phyloP scores from a whole-genome alignment of 2,797 vertebrate genomes.

The Micromesistius poutassou region DNA sequence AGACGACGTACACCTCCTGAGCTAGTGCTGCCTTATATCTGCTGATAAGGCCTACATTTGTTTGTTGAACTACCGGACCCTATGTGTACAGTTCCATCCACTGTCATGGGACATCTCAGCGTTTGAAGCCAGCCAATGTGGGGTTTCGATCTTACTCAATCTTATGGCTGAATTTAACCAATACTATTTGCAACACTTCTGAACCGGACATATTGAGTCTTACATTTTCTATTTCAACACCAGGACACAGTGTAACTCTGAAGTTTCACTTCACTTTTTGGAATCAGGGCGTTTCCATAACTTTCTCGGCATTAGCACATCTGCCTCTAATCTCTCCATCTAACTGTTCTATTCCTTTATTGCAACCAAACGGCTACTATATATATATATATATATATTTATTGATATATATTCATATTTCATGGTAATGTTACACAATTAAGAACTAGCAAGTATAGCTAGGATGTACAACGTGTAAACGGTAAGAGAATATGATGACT shows the following conservation, averaged over 20 bases:
- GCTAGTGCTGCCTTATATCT: background rate
- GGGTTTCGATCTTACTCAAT: background rate
- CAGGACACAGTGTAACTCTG: background rate
- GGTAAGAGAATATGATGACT: background rate
- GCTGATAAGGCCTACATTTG: background rate
- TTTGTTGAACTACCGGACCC: background rate
- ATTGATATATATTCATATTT: background rate
- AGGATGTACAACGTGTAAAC: background rate
- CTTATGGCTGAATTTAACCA: background rate
- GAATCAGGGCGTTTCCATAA: background rate
- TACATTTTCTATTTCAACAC: background rate
- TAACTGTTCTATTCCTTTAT: background rate
- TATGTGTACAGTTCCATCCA: background rate
- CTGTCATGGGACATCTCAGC: background rate
- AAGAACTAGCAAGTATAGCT: too few species aligned
- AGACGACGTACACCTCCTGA: background rate
- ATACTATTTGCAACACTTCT: background rate
- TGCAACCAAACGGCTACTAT: background rate
- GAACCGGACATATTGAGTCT: slow-evolving; percentile 18
- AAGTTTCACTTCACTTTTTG: background rate
- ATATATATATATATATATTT: background rate
- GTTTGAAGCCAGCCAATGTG: background rate
- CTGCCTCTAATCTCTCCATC: background rate
- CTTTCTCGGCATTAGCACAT: background rate
- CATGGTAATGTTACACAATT: background rate